phyloP scores from a whole-genome alignment of 2,797 vertebrate genomes.

The Melanotaenia trifasciata region DNA sequence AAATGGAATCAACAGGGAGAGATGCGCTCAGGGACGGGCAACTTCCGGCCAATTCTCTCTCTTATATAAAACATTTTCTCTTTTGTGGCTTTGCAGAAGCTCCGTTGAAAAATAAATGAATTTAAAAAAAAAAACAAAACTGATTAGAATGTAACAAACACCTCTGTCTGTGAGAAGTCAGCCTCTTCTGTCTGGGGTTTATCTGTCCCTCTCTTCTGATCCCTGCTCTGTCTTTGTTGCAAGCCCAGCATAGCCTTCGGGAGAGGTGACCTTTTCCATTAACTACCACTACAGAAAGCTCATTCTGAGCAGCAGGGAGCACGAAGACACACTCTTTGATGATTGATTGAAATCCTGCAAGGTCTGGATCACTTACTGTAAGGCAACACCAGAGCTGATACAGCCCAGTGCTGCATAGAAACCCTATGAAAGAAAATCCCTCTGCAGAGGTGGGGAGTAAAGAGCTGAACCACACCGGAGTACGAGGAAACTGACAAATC shows the following conservation, averaged over 20 bases:
- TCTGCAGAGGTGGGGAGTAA: constrained; percentile 58
- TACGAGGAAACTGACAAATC: constrained; percentile 69
- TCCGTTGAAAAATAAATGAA: not conserved
- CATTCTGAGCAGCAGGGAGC: constrained; percentile 70
- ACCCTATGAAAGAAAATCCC: constrained; percentile 73
- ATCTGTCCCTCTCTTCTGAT: constrained; percentile 51
- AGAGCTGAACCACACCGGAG: constrained; percentile 46
- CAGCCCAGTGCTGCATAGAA: constrained; percentile 53
- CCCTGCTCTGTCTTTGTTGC: constrained; percentile 48
- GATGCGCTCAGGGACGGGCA: constrained; percentile 28
- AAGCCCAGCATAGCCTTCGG: constrained; percentile 39
- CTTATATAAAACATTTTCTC: constrained; percentile 8
- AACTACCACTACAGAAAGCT: constrained; percentile 70
- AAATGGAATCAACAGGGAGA: constrained; percentile 4
- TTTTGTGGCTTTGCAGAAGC: constrained; percentile 29
- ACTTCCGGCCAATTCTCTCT: constrained; percentile 25
- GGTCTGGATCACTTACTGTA: constrained; percentile 80
- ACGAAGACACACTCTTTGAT: constrained; percentile 73
- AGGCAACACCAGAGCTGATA: constrained; percentile 78
- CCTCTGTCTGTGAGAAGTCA: constrained; percentile 14
- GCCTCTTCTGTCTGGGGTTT: constrained; percentile 36
- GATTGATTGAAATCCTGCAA: constrained; percentile 81
- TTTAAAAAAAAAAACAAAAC: not conserved
- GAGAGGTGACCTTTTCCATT: constrained; percentile 81
- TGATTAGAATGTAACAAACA: constrained; percentile 41